Evolutionary conservation across 1,140 invertebrate species (phyloP), one percentile per base, ranked within the genome.

Genomic region (Nebria ingens): DNA sequence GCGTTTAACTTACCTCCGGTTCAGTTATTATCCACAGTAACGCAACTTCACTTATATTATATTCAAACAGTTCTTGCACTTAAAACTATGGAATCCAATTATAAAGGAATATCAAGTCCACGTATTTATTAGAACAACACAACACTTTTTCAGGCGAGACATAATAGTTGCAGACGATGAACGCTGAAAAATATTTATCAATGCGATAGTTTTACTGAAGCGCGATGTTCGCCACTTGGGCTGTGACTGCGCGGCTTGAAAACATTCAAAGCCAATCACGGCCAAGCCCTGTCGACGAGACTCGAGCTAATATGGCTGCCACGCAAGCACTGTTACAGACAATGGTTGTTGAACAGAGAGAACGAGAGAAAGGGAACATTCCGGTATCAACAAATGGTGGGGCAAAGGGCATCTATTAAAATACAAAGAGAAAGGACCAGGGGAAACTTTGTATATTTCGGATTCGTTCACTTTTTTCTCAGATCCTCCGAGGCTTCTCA

Each of bases 281-380:
- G 64, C 62, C 65, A 56, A 68, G 67, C 65, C 60, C 61, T 66
- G 60, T 65, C 59, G 63, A 67, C 67, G 65, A 64, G 60, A 63
- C 62, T 67, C 62, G 60, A 68, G 68, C 68, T 70, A 70, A 69
- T 70, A 70, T 70, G 68, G 68, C 68, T 66, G 68, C 68, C 66
- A 66, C 58, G 51, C 50, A 57, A 21, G 58, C 59, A 50, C 51
- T 52, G 60, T 42, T 63, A 55, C 66, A 65, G 63, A 68, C 66
- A 68, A 69, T 67, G 63, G 67, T 63, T 15, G 60, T 59, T 59
- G 3, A 45, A 45, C 64, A 63, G 67, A 64, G 65, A 66, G 67
- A 67, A 65, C 66, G 66, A 63, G 67, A 64, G 65, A 66, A 68
- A 67, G 66, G 67, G 66, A 68, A 68, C 64, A 62, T 50, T 42